Evolutionary conservation across 1,140 invertebrate species (phyloP).

Genomic region (Drosophila yakuba): DNA sequence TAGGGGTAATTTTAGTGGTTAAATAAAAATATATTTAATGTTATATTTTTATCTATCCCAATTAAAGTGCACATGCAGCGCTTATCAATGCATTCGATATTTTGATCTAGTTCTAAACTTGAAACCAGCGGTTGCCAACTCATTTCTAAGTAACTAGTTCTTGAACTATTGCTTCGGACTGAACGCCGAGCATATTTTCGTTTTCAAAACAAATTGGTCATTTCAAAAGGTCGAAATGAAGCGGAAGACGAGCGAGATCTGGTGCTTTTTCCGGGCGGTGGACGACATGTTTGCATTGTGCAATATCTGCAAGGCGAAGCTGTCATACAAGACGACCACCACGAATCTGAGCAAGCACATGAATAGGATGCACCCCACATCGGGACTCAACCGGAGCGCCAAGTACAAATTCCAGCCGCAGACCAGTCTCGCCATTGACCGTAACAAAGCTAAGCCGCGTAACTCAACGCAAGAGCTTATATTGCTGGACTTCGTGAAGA

Average conservation of each 20-base stretch:
- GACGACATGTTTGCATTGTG: conserved; percentile 68
- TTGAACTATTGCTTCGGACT: conserved; percentile 2
- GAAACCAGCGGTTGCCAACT: not conserved
- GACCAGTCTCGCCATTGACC: conserved; percentile 22
- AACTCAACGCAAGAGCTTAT: conserved; percentile 60
- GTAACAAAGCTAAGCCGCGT: conserved; percentile 60
- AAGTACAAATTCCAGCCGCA: conserved; percentile 53
- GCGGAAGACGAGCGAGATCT: conserved; percentile 68
- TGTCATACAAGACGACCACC: conserved; percentile 71
- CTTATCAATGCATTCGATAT: not conserved
- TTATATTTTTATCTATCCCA: no score
- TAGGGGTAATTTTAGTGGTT: no score
- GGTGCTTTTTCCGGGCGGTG: conserved; percentile 66
- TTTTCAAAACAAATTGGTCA: conserved; percentile 22
- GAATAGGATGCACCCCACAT: conserved; percentile 69
- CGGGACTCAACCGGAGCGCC: conserved; percentile 21
- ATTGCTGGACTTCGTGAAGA: conserved; percentile 65
- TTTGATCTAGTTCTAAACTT: conserved; percentile 1
- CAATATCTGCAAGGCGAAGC: conserved; percentile 71
- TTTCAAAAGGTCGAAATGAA: conserved; percentile 48
- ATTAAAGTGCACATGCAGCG: not conserved
- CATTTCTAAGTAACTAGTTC: conserved; percentile 24
- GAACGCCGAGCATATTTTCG: not conserved
- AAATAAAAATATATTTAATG: no score
- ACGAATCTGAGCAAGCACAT: conserved; percentile 73